Evolutionary conservation across 35 echinoderm and acorn worm species (phyloP).

Genomic region (Apostichopus japonicus): DNA sequence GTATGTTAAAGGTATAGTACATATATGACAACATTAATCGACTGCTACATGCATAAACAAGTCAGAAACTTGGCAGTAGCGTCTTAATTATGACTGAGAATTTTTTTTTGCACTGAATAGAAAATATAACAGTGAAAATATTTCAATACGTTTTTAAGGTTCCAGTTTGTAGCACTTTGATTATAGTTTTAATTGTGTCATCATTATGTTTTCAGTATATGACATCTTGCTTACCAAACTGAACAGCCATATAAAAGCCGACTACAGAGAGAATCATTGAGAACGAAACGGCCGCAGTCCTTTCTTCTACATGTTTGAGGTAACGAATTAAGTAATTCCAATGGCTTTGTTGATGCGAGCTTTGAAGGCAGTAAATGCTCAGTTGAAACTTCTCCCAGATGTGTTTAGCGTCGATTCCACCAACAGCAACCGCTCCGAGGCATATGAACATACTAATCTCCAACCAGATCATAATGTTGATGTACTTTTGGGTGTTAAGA

Average conservation of each 20-base stretch:
- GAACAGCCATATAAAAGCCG: constrained; percentile 31
- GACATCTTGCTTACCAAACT: constrained; percentile 31
- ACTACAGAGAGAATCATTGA: constrained; percentile 30
- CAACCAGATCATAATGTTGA: constrained; percentile 35
- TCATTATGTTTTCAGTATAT: neutral
- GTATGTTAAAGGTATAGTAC: too few relatives aligned
- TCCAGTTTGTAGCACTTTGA: too few relatives aligned
- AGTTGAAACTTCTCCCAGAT: constrained; percentile 26
- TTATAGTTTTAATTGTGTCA: too few relatives aligned
- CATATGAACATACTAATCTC: constrained; percentile 17
- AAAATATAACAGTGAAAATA: too few relatives aligned
- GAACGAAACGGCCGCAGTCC: neutral
- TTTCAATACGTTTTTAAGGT: too few relatives aligned
- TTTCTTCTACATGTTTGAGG: constrained; percentile 4
- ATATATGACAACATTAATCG: too few relatives aligned
- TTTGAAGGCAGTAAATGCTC: constrained; percentile 6
- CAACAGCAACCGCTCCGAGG: neutral
- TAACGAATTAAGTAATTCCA: constrained; percentile 21
- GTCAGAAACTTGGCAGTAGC: too few relatives aligned
- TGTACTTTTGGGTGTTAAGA: neutral
- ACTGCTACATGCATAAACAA: too few relatives aligned
- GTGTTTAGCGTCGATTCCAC: constrained; percentile 17
- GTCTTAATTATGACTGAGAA: too few relatives aligned
- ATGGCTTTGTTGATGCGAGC: neutral
- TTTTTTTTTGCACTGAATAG: too few relatives aligned